Conservation (phyloP, 2,797 vertebrate species). For the Lepilemur septentrionalis region DNA sequence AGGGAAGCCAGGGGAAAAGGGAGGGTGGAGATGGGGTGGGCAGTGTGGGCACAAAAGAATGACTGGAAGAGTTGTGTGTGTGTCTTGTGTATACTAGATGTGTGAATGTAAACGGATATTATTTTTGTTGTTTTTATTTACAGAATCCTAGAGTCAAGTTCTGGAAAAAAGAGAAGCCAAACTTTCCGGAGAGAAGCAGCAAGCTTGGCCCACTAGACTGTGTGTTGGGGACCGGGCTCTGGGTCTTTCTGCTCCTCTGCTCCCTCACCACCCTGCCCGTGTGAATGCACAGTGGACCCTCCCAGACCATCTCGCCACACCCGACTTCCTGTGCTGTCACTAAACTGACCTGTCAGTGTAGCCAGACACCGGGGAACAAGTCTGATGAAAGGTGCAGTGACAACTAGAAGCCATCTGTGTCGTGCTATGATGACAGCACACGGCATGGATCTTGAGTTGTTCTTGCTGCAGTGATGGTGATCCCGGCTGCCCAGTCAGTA, state of each 20-base stretch:
- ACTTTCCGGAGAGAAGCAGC: not conserved
- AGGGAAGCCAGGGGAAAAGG: not conserved
- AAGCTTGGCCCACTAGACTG: not conserved
- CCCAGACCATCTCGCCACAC: not conserved
- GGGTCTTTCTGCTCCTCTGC: not conserved
- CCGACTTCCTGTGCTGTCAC: not conserved
- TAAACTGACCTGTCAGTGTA: not conserved
- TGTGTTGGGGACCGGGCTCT: not conserved
- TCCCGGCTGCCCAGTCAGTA: not conserved
- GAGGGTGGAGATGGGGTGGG: not conserved
- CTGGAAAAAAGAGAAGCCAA: not conserved
- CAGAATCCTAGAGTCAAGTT: constrained; percentile 14
- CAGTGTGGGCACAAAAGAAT: not conserved
- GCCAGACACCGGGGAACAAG: not conserved
- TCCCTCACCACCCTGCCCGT: not conserved
- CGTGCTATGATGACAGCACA: not conserved
- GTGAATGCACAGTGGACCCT: too few species aligned
- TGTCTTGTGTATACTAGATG: not conserved
- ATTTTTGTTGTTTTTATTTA: not conserved
- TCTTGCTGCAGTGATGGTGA: not conserved
- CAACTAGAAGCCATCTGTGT: not conserved
- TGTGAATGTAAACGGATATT: not conserved
- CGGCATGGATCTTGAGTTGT: not conserved
- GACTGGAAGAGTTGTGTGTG: not conserved
- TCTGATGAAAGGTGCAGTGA: not conserved